Evolutionary conservation across 1,140 invertebrate species (phyloP).

Genomic region (Drosophila tropicalis): DNA sequence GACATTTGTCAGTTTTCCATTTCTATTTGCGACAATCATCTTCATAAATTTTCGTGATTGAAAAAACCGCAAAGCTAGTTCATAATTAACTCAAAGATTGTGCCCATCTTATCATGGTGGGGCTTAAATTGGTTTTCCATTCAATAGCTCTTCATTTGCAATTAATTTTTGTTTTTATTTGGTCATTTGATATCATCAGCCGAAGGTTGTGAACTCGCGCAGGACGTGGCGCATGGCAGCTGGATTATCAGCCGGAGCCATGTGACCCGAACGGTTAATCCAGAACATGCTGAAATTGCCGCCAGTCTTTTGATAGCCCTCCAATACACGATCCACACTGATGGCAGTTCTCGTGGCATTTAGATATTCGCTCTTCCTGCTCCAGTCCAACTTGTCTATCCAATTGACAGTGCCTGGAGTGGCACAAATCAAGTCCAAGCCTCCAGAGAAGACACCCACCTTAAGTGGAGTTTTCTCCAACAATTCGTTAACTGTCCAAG

Average conservation of each 20-base stretch:
- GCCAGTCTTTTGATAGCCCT: conserved; percentile 87
- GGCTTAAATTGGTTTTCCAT: conserved; percentile 14
- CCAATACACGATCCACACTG: conserved; percentile 85
- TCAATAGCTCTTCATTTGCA: conserved; percentile 8
- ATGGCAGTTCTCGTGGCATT: conserved; percentile 84
- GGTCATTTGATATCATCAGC: conserved; percentile 21
- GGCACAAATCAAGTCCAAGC: conserved; percentile 89
- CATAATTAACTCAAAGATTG: conserved; percentile 23
- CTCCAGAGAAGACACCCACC: conserved; percentile 79
- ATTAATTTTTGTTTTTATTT: conserved; percentile 1
- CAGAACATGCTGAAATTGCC: conserved; percentile 90
- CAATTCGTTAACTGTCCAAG: conserved; percentile 86
- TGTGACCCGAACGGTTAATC: conserved; percentile 88
- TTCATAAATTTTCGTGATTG: conserved; percentile 38
- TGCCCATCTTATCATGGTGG: background rate
- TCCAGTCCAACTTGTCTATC: conserved; percentile 89
- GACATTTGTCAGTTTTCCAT: conserved; percentile 22
- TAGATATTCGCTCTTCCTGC: conserved; percentile 84
- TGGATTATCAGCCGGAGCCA: conserved; percentile 84
- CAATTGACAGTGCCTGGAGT: conserved; percentile 88
- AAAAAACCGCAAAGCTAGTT: conserved; percentile 33
- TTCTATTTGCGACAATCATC: conserved; percentile 24
- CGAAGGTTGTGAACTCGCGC: conserved; percentile 64
- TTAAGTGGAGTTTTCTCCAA: conserved; percentile 86
- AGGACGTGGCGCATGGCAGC: conserved; percentile 70